Percentiles rank a stretch among this genome's conserved stretches.
Conservation (phyloP, 2,888 invertebrate genomes). For the Zaprionus lineosus region DNA sequence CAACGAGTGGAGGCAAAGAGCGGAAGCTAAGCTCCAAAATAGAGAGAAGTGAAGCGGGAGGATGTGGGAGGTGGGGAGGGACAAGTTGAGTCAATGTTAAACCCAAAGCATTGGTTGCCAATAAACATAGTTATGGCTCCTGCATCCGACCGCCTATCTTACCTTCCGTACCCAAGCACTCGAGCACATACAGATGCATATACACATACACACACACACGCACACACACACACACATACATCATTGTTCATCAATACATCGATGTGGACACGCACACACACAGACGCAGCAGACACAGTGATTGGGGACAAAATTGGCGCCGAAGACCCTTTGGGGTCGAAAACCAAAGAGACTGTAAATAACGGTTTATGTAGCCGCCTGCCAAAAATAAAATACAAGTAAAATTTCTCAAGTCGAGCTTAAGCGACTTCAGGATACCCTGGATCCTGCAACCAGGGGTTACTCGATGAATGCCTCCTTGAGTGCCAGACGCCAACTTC, state of each 20-base stretch:
- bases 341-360: slow-evolving; percentile 54
- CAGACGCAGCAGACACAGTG: neutral
- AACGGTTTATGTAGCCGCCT: slow-evolving; percentile 56
- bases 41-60: too few relatives aligned
- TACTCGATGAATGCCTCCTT: neutral
- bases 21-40: neutral
- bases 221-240: neutral
- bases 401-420: neutral
- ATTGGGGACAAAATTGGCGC: slow-evolving; percentile 36
- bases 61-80: too few relatives aligned
- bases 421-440: neutral
- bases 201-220: slow-evolving; percentile 2
- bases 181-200: slow-evolving; percentile 6
- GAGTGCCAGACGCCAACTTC: neutral
- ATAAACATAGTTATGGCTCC: slow-evolving; percentile 61
- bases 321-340: slow-evolving; percentile 24
- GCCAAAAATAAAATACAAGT: slow-evolving; percentile 19
- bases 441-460: too few relatives aligned
- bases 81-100: slow-evolving; percentile 49
- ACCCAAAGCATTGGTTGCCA: slow-evolving; percentile 63
- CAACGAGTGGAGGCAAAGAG: slow-evolving; percentile 1
- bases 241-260: slow-evolving; percentile 4
- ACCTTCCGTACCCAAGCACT: slow-evolving; percentile 6
- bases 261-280: neutral
- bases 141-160: slow-evolving; percentile 12